Evolutionary conservation across 2,113 vertebrate species (phyloP).

Genomic region (Podarcis cretensis): DNA sequence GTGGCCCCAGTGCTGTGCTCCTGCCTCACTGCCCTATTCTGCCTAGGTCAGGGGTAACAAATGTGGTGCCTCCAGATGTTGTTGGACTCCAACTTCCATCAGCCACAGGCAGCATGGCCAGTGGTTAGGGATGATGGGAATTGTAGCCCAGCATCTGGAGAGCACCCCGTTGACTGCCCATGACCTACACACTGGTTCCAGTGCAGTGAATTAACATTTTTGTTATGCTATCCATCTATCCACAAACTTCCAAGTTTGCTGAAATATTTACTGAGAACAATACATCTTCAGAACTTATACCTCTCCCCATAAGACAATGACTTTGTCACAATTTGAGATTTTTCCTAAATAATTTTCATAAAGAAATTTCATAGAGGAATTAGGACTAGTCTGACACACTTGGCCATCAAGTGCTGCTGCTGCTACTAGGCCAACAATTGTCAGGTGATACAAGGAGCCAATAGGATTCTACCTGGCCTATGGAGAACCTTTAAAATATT

Average conservation of each 20-base stretch:
- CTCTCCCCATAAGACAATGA: neutral
- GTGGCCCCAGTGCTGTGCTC: neutral
- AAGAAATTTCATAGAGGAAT: neutral
- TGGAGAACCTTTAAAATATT: neutral
- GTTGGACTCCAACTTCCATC: too few relatives aligned
- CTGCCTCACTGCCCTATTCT: neutral
- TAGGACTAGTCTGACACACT: too few relatives aligned
- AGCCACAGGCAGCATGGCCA: too few relatives aligned
- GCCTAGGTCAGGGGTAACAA: too few relatives aligned
- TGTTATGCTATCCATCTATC: neutral
- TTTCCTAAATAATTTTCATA: neutral
- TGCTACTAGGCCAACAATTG: too few relatives aligned
- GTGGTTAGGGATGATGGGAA: too few relatives aligned
- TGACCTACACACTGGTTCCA: neutral
- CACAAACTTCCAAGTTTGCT: neutral
- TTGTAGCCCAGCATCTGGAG: too few relatives aligned
- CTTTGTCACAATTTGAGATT: neutral
- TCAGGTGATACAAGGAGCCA: too few relatives aligned
- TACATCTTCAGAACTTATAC: neutral
- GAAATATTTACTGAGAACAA: neutral
- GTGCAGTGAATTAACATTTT: neutral
- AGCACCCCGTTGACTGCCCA: too few relatives aligned
- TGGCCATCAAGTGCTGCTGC: too few relatives aligned
- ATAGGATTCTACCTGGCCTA: too few relatives aligned
- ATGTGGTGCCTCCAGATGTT: too few relatives aligned